Evolutionary conservation across 2,888 invertebrate genomes (phyloP).

Genomic region (Ethmia dodecea): DNA sequence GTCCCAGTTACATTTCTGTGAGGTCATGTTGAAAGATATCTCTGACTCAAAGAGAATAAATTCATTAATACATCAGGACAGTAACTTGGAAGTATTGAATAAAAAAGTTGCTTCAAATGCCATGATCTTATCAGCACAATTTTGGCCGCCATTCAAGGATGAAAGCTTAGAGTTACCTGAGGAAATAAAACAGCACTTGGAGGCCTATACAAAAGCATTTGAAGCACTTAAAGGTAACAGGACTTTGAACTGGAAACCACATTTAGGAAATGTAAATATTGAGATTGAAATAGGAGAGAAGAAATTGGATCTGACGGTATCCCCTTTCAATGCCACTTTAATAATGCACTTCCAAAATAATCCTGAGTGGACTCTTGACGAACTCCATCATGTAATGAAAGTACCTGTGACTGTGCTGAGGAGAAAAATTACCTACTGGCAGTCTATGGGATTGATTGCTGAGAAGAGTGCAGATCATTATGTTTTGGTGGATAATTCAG

Average conservation of each 20-base stretch:
- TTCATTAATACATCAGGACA: constrained; percentile 87
- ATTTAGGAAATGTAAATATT: constrained; percentile 93
- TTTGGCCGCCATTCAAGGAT: constrained; percentile 98
- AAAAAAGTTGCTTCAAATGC: constrained; percentile 75
- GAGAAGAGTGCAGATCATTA: constrained; percentile 88
- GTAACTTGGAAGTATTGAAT: constrained; percentile 63
- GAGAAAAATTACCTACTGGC: constrained; percentile 95
- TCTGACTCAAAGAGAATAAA: constrained; percentile 97
- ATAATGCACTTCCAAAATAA: constrained; percentile 95
- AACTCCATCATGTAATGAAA: constrained; percentile 89
- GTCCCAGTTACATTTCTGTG: constrained; percentile 96
- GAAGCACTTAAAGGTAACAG: constrained; percentile 94
- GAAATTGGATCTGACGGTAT: constrained; percentile 88
- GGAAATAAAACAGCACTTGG: constrained; percentile 87
- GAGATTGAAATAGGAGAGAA: constrained; percentile 92
- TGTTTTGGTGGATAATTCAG: constrained; percentile 81
- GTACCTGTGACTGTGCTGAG: constrained; percentile 91
- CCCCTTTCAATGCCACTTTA: constrained; percentile 95
- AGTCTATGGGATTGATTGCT: constrained; percentile 91
- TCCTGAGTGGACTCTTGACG: constrained; percentile 91
- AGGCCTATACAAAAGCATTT: constrained; percentile 92
- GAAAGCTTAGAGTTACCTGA: constrained; percentile 93
- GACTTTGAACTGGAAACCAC: constrained; percentile 95
- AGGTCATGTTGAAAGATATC: constrained; percentile 99
- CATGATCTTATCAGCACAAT: constrained; percentile 97